These are phyloP conservation scores for Drosophila nigromelanica DNA, from an alignment of 1,140 invertebrate species.

Conservation along the genomic window DNA sequence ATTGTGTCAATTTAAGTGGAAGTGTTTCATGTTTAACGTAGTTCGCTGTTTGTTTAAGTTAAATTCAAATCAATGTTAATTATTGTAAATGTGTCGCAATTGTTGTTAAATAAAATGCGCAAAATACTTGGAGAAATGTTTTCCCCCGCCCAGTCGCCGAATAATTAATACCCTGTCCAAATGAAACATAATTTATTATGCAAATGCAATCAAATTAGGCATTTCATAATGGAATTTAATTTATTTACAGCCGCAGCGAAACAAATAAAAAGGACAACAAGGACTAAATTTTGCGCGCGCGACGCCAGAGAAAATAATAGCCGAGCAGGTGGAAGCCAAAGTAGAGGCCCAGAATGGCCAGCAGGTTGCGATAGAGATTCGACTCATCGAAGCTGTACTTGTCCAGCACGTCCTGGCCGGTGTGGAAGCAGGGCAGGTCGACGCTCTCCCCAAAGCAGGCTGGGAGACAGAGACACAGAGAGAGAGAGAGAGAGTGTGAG, in stretches of 20 bases:
- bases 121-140: constrained; percentile 22
- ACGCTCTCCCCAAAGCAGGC: constrained; percentile 86
- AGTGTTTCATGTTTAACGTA: constrained; percentile 42
- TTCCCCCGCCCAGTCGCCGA: neutral
- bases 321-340: constrained; percentile 89
- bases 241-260: constrained; percentile 39
- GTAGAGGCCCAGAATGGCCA: constrained; percentile 88
- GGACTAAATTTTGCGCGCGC: constrained; percentile 87
- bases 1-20: constrained; percentile 60
- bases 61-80: constrained; percentile 36
- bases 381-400: constrained; percentile 88
- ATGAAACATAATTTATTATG: constrained; percentile 3
- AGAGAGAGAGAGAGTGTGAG: constrained; percentile 29
- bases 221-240: constrained; percentile 20
- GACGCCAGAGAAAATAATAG: constrained; percentile 87
- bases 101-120: constrained; percentile 42
- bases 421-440: constrained; percentile 88
- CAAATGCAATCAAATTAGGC: neutral
- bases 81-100: constrained; percentile 36
- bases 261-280: neutral
- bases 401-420: constrained; percentile 89
- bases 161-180: no score
- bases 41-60: constrained; percentile 65
- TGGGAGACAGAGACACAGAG: constrained; percentile 75
- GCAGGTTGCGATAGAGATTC: constrained; percentile 88